Evolutionary conservation across 2,113 vertebrate genomes (phyloP).

Genomic region (Nestor notabilis): DNA sequence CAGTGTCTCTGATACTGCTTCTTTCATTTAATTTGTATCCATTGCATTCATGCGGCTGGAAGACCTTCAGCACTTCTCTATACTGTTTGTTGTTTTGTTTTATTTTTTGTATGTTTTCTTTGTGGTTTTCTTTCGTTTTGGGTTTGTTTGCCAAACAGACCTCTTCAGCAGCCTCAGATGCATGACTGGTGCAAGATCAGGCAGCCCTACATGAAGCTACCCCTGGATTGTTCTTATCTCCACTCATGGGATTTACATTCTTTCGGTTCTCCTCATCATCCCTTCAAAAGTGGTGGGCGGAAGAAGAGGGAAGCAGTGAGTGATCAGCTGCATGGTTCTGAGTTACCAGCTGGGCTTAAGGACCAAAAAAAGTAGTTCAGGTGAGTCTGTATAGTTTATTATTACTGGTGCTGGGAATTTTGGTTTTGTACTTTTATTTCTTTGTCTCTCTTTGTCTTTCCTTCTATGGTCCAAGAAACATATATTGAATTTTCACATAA

Average conservation of each 20-base stretch:
- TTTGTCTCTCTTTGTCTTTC: background rate
- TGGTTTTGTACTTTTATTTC: background rate
- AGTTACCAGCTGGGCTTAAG: background rate
- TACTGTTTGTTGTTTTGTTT: background rate
- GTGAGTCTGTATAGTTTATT: background rate
- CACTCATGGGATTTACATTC: background rate
- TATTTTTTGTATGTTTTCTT: background rate
- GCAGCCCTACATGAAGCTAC: background rate
- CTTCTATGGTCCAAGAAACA: background rate
- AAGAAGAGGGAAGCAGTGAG: background rate
- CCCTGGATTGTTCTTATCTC: background rate
- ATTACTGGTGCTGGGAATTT: background rate
- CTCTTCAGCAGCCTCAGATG: background rate
- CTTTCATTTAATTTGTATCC: background rate
- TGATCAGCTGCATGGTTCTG: background rate
- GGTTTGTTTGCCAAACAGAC: background rate
- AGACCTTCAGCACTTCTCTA: background rate
- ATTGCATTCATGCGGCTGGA: background rate
- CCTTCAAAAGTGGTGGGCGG: accelerated
- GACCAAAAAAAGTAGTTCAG: background rate
- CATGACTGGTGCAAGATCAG: background rate
- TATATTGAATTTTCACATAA: background rate
- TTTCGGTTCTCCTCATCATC: background rate
- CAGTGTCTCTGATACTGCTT: background rate
- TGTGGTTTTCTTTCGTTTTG: background rate